phyloP scores from a whole-genome alignment of 2,888 invertebrate genomes.

The Cataglyphis altisquamis region DNA sequence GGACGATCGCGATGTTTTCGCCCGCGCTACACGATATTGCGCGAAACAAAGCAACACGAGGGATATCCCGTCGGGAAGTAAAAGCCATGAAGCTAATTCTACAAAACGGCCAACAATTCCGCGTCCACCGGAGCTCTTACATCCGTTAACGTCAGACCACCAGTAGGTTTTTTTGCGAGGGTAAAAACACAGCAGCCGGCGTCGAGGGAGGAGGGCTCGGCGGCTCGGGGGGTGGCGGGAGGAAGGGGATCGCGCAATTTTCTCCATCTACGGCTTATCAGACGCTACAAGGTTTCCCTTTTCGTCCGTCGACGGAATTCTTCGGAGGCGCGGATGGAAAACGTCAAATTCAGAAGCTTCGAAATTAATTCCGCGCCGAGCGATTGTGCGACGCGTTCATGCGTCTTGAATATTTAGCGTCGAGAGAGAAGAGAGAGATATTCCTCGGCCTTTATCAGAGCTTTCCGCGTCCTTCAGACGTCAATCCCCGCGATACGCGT shows the following conservation, averaged over 20 bases:
- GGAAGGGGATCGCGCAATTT: constrained; percentile 53
- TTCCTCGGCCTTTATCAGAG: constrained; percentile 35
- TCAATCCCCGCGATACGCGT: constrained; percentile 47
- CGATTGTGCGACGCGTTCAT: constrained; percentile 52
- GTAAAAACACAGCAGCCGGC: neutral
- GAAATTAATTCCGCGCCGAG: constrained; percentile 49
- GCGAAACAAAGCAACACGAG: constrained; percentile 12
- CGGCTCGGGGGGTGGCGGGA: neutral
- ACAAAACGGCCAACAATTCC: constrained; percentile 50
- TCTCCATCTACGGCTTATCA: constrained; percentile 60
- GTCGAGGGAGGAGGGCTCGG: too few relatives aligned
- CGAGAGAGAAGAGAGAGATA: neutral
- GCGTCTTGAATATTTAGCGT: constrained; percentile 54
- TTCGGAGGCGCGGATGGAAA: constrained; percentile 32
- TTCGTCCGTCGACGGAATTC: constrained; percentile 51
- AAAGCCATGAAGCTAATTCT: constrained; percentile 50
- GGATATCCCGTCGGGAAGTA: constrained; percentile 23
- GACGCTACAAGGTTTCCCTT: constrained; percentile 66
- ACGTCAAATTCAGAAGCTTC: constrained; percentile 52
- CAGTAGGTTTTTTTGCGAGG: constrained; percentile 26
- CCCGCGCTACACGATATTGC: neutral
- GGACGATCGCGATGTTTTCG: neutral
- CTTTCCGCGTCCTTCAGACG: constrained; percentile 41
- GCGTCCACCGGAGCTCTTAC: constrained; percentile 40
- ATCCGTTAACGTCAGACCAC: constrained; percentile 41